Percentiles rank a stretch among this genome's conserved stretches.
Conservation (phyloP, 2,797 vertebrate genomes). For the Geotrypetes seraphini region DNA sequence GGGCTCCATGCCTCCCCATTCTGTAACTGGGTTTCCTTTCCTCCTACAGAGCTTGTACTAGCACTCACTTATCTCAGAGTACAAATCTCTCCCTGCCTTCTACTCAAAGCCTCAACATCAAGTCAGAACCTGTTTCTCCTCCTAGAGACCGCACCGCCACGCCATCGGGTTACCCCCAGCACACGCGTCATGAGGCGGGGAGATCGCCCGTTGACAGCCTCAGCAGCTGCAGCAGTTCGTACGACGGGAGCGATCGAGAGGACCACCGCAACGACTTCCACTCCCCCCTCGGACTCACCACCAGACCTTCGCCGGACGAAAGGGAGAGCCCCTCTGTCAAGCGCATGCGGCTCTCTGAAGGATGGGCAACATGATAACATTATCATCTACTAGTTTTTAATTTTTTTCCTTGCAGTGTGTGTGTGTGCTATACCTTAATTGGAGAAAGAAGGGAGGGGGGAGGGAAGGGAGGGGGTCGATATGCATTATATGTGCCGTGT, state of each 20-base stretch:
- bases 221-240: conserved; percentile 98
- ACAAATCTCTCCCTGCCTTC: conserved; percentile 99
- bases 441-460: conserved; percentile 61
- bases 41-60: conserved; percentile 99
- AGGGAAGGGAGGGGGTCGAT: conserved; percentile 67
- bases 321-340: conserved; percentile 95
- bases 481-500: conserved; percentile 95
- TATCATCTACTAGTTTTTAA: conserved; percentile 60
- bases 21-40: conserved; percentile 93
- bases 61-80: conserved; percentile 99
- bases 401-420: conserved; percentile 76
- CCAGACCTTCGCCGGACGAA: conserved; percentile 86
- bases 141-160: conserved; percentile 97
- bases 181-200: conserved; percentile 91
- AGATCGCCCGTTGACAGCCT: conserved; percentile 96
- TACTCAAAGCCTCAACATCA: conserved; percentile 99
- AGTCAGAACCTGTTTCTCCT: conserved; percentile 99
- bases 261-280: conserved; percentile 96
- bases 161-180: conserved; percentile 82
- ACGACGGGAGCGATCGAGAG: conserved; percentile 94
- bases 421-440: conserved; percentile 91
- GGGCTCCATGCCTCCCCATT: conserved; percentile 74
- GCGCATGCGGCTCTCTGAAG: conserved; percentile 93
- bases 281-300: conserved; percentile 89
- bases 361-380: conserved; percentile 95